Conservation (phyloP, 2,797 vertebrate species). For the Etheostoma perlongum region DNA sequence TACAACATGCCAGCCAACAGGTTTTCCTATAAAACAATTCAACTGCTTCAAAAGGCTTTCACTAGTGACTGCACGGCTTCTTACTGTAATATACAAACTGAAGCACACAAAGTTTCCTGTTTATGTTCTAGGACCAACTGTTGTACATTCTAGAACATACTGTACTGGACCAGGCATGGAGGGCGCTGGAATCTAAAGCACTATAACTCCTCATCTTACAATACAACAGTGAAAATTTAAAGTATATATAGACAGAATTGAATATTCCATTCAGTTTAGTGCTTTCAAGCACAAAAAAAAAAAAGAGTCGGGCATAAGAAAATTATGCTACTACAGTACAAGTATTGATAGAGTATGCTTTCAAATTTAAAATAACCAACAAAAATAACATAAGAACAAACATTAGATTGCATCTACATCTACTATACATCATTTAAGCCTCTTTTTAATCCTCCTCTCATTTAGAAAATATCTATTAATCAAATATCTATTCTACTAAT, state of each 20-base stretch:
- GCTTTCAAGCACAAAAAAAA: conserved; percentile 60
- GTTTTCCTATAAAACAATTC: conserved; percentile 51
- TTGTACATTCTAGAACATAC: conserved; percentile 80
- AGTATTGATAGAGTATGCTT: conserved; percentile 82
- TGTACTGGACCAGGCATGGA: conserved; percentile 70
- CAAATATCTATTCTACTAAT: conserved; percentile 87
- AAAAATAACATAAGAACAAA: conserved; percentile 78
- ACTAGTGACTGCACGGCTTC: conserved; percentile 70
- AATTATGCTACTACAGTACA: conserved; percentile 81
- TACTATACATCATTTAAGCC: conserved; percentile 84
- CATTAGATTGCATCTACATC: conserved; percentile 83
- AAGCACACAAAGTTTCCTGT: conserved; percentile 68
- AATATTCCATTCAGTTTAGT: conserved; percentile 75
- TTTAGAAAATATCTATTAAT: conserved; percentile 90
- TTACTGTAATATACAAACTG: conserved; percentile 73
- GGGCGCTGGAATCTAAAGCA: conserved; percentile 75
- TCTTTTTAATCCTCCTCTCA: conserved; percentile 81
- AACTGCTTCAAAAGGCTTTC: conserved; percentile 67
- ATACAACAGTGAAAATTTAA: conserved; percentile 81
- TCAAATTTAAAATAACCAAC: conserved; percentile 79
- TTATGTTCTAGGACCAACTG: conserved; percentile 73
- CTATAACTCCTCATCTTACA: conserved; percentile 72
- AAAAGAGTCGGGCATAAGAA: conserved; percentile 76
- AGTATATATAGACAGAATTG: conserved; percentile 75
- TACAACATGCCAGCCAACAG: conserved; percentile 66